Percentiles rank a stretch among this genome's conserved stretches.
phyloP scores from a whole-genome alignment of 2,888 invertebrate species.

The Heliconius ismenius region DNA sequence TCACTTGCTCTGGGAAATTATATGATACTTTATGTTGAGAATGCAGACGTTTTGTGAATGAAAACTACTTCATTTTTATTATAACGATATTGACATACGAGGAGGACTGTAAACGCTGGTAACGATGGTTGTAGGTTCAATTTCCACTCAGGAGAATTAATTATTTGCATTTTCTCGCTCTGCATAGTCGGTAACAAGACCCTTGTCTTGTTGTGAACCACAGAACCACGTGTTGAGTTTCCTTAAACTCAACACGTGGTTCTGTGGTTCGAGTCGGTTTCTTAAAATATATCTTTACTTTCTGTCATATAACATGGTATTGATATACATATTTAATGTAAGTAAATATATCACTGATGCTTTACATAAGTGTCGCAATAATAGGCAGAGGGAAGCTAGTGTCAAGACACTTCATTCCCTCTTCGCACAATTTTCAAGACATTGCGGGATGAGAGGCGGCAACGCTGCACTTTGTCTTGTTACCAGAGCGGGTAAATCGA shows the following conservation, averaged over 20 bases:
- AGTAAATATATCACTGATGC: too few species aligned
- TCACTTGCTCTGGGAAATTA: conserved; percentile 30
- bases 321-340: too few species aligned
- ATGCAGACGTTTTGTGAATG: background rate
- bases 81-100: background rate
- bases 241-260: too few species aligned
- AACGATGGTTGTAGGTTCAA: background rate
- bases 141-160: background rate
- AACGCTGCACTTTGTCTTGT: too few species aligned
- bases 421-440: background rate
- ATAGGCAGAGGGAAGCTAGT: background rate
- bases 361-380: too few species aligned
- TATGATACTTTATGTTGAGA: background rate
- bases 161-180: background rate
- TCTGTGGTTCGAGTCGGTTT: background rate
- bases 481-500: too few species aligned
- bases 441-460: background rate
- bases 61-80: background rate
- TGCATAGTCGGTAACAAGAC: background rate
- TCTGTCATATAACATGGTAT: too few species aligned
- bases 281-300: too few species aligned
- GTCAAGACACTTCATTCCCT: background rate
- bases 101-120: too few species aligned
- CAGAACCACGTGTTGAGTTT: too few species aligned
- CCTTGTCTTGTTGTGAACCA: too few species aligned